Evolutionary conservation across 2,888 invertebrate genomes (phyloP), one percentile per base, ranked within the genome.

Genomic region (Cartodere bifasciata): DNA sequence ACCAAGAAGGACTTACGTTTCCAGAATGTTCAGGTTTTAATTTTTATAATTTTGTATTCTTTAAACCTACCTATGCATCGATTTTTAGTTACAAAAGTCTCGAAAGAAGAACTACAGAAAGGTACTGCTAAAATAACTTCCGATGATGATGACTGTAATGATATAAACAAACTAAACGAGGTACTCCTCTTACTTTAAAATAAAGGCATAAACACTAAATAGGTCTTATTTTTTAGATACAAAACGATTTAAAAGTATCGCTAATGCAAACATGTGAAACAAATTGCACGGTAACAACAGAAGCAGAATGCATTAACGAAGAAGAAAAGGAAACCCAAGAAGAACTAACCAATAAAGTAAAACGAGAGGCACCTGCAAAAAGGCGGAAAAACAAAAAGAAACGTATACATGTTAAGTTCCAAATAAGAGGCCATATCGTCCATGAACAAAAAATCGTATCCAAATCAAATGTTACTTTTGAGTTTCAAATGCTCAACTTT

Each of bases 11-110:
- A 43, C 35, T 54, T 32, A 34, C 60, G 55, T 59, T 66, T 39
- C 72, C 73, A 1, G 74, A 75, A 45, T 77, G 76, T 48, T 46
- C 56, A 32, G 46, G 57, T 56, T 28, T 33, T 11, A 10, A 11
- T 31, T n/a, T n/a, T n/a, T n/a, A n/a, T n/a, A n/a, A n/a, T n/a
- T n/a, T n/a, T n/a, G n/a, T n/a, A n/a, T n/a, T n/a, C n/a, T n/a
- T n/a, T n/a, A n/a, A n/a, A n/a, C n/a, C n/a, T n/a, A n/a, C n/a
- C n/a, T n/a, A n/a, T 21, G 15, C 35, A 40, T 34, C 29, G 10
- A 15, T 40, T 49, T 47, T 39, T 40, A 67, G 67, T 62, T 28
- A 60, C 63, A 1, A 58, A 63, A 38, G 39, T 65, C 22, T 67
- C 70, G 2, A 59, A 62, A 31, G 58, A 60, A 36, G 48, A 65